These are phyloP conservation scores for Standfussiana lucernea DNA, from an alignment of 2,888 invertebrate species.

Conservation along the genomic window DNA sequence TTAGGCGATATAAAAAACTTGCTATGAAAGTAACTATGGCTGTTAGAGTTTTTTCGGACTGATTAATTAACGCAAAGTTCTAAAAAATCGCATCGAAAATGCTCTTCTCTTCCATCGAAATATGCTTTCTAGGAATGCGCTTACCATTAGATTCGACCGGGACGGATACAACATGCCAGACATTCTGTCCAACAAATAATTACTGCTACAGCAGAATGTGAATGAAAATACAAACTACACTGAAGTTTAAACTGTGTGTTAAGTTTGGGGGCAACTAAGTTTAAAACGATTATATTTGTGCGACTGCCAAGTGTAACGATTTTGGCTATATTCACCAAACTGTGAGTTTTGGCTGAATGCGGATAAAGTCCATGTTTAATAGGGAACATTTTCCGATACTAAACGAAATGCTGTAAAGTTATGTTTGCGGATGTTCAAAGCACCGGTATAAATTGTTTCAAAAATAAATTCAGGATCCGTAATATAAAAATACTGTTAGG, in stretches of 20 bases:
- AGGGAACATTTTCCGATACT: slow-evolving; percentile 10
- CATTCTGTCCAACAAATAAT: slow-evolving; percentile 48
- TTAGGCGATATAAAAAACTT: neutral
- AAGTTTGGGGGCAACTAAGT: slow-evolving; percentile 40
- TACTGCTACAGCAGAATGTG: slow-evolving; percentile 45
- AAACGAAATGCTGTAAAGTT: slow-evolving; percentile 34
- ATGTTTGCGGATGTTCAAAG: slow-evolving; percentile 11
- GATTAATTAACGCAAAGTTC: neutral
- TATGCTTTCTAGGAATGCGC: slow-evolving; percentile 26
- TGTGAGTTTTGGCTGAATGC: slow-evolving; percentile 23
- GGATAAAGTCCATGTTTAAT: slow-evolving; percentile 24
- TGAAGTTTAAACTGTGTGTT: slow-evolving; percentile 43
- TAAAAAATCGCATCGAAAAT: too few species aligned
- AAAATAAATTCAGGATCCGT: slow-evolving; percentile 3
- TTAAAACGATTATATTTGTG: slow-evolving; percentile 50
- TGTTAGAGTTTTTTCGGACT: neutral
- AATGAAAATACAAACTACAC: slow-evolving; percentile 42
- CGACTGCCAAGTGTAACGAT: slow-evolving; percentile 44
- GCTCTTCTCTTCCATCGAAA: slow-evolving; percentile 15
- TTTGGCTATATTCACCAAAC: slow-evolving; percentile 35
- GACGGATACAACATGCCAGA: slow-evolving; percentile 27
- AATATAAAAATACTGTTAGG: slow-evolving; percentile 10
- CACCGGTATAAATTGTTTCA: neutral
- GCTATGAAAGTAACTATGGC: neutral
- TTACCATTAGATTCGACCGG: slow-evolving; percentile 25